These are phyloP conservation scores for Charadrius vociferus DNA, from an alignment of 2,113 vertebrate genomes.

Conservation along the genomic window DNA sequence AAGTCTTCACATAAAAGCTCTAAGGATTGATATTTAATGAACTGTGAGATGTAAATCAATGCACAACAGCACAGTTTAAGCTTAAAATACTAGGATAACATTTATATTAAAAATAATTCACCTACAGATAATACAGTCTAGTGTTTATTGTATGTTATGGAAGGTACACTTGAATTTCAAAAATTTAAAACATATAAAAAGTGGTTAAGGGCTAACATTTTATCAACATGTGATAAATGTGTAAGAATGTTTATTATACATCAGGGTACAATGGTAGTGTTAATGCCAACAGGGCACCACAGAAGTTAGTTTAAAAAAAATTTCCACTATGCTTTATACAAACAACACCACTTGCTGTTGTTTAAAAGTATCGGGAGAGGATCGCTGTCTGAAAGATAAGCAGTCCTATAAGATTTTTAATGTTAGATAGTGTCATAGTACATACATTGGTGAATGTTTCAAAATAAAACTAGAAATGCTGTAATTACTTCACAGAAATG, in stretches of 20 bases:
- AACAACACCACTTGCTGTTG: slow-evolving; percentile 84
- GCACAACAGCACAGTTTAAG: slow-evolving; percentile 34
- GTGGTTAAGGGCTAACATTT: slow-evolving; percentile 86
- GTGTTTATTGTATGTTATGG: slow-evolving; percentile 93
- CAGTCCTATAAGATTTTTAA: slow-evolving; percentile 68
- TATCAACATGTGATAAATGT: slow-evolving; percentile 89
- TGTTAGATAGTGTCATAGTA: slow-evolving; percentile 81
- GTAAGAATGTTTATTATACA: slow-evolving; percentile 87
- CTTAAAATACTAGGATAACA: slow-evolving; percentile 48
- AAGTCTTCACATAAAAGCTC: slow-evolving; percentile 39
- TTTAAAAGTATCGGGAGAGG: slow-evolving; percentile 70
- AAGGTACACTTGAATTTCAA: slow-evolving; percentile 91
- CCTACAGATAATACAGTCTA: slow-evolving; percentile 80
- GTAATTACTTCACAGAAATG: slow-evolving; percentile 83
- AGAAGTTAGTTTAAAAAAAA: slow-evolving; percentile 85
- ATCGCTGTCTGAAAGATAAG: slow-evolving; percentile 65
- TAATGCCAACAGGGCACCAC: slow-evolving; percentile 81
- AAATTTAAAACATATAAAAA: slow-evolving; percentile 95
- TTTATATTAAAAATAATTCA: slow-evolving; percentile 66
- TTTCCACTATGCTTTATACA: slow-evolving; percentile 90
- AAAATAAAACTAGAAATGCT: slow-evolving; percentile 87
- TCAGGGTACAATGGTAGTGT: slow-evolving; percentile 84
- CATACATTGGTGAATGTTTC: slow-evolving; percentile 82
- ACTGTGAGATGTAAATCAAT: slow-evolving; percentile 41
- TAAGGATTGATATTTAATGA: slow-evolving; percentile 50